Percentiles rank a stretch among this genome's conserved stretches.
Conservation (phyloP, 2,113 vertebrate species). For the Protobothrops flavoviridis region DNA sequence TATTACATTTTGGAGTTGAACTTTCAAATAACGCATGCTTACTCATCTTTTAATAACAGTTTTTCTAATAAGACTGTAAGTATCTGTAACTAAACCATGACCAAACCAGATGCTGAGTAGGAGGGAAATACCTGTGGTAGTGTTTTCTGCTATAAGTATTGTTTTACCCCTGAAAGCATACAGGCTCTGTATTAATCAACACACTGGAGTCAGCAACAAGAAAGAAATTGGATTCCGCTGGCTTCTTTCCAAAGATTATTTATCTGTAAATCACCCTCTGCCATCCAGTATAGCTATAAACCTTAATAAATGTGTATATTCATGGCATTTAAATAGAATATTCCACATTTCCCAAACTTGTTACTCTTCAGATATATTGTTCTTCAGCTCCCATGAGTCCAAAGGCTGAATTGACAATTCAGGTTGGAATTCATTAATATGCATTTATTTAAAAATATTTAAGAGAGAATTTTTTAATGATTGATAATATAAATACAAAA, state of each 20-base stretch:
- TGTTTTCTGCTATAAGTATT: neutral
- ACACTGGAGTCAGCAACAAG: neutral
- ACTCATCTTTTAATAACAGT: neutral
- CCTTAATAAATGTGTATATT: neutral
- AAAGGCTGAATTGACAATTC: neutral
- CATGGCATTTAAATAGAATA: neutral
- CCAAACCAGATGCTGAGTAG: neutral
- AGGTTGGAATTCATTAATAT: neutral
- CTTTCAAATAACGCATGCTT: neutral
- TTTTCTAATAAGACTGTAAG: neutral
- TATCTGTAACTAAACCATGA: slow-evolving; percentile 9
- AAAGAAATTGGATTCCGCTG: neutral
- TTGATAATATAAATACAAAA: neutral
- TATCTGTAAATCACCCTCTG: neutral
- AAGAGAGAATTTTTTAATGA: neutral
- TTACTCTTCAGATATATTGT: neutral
- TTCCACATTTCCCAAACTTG: neutral
- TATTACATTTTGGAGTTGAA: neutral
- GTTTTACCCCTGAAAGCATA: slow-evolving; percentile 1
- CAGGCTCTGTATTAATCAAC: slow-evolving; percentile 8
- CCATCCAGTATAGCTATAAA: neutral
- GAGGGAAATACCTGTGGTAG: neutral
- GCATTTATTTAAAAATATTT: neutral
- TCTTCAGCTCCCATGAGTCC: neutral
- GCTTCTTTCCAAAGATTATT: neutral